phyloP scores from a whole-genome alignment of 2,888 invertebrate genomes.

The Pyralis farinalis region DNA sequence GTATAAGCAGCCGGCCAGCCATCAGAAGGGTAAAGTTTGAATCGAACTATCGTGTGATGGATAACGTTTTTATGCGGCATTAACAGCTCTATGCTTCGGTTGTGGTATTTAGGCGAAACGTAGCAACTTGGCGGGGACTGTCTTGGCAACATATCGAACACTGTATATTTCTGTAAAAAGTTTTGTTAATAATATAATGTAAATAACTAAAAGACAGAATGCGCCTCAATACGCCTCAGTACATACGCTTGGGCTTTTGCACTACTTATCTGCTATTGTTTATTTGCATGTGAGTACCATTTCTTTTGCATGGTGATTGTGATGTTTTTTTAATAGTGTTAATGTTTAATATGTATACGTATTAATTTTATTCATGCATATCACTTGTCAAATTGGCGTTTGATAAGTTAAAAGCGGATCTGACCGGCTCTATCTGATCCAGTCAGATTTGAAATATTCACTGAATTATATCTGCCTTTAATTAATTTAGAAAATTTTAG shows the following conservation, averaged over 20 bases:
- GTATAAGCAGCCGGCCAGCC: constrained; percentile 69
- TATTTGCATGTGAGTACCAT: constrained; percentile 18
- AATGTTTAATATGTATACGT: too few relatives aligned
- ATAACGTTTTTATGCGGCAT: constrained; percentile 55
- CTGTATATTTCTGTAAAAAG: constrained; percentile 29
- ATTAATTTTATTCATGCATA: too few relatives aligned
- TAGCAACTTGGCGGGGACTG: constrained; percentile 51
- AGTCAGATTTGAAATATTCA: too few relatives aligned
- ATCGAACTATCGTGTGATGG: constrained; percentile 51
- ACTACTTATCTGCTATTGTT: constrained; percentile 14
- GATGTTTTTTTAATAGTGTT: constrained; percentile 17
- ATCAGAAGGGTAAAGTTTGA: constrained; percentile 75
- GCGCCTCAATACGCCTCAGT: constrained; percentile 26
- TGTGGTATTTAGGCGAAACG: constrained; percentile 66
- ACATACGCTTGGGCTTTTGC: constrained; percentile 23
- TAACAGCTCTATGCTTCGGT: constrained; percentile 60
- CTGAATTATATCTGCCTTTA: too few relatives aligned
- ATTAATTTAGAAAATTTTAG: too few relatives aligned
- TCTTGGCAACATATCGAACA: constrained; percentile 30
- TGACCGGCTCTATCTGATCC: too few relatives aligned
- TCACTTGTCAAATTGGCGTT: too few relatives aligned
- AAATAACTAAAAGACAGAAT: constrained; percentile 44
- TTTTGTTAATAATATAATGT: constrained; percentile 23
- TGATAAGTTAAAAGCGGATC: too few relatives aligned
- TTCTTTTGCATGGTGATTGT: constrained; percentile 24